Base-by-base conservation (phyloP, 2,113 vertebrate genomes). In the Callopanchax toddi region DNA sequence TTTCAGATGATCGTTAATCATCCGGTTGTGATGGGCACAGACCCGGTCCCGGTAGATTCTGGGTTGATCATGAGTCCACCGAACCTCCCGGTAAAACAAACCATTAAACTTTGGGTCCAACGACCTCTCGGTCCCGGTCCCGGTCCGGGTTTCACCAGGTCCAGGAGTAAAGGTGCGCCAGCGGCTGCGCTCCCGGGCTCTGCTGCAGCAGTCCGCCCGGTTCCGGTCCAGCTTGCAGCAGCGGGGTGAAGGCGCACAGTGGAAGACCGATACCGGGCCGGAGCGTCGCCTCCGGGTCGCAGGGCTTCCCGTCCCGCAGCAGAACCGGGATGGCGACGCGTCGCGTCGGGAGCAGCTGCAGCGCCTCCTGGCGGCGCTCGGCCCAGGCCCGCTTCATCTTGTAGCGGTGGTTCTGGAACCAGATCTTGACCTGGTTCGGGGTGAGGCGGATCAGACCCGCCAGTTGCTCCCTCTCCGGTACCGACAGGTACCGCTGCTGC, bases 351-450 rank as follows among this genome's bases (percentile, higher is more conserved):
- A 93, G 91, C 5, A 95, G 86, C 85, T 92, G 94, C 67, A 93
- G 92, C 89, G 94, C 91, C 85, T 95, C 94, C 91, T 94, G 91
- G 92, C 83, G 91, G 90, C 22, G 93, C 84, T 95, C 94, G 25
- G 93, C 92, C 73, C 95, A 93, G 78, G 71, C 91, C 0, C 96
- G 87, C 78, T 97, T 97, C 92, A 98, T 95, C 87, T 98, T 98
- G 91, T 98, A 98, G 58, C 96, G 92, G 62, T 98, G 96, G 79
- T 98, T 98, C 89, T 98, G 96, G 88, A 98, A 98, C 96, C 96
- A 98, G 89, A 98, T 98, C 86, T 98, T 98, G 17, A 98, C 96
- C 90, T 98, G 96, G 7, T 96, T 98, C 15, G 96, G 95, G 1
- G 93, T 95, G 40, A 98, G 94, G 81, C 93, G 95, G 85, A 98